Base-by-base conservation (phyloP, 1,140 invertebrate species). In the Drosophila simulans region DNA sequence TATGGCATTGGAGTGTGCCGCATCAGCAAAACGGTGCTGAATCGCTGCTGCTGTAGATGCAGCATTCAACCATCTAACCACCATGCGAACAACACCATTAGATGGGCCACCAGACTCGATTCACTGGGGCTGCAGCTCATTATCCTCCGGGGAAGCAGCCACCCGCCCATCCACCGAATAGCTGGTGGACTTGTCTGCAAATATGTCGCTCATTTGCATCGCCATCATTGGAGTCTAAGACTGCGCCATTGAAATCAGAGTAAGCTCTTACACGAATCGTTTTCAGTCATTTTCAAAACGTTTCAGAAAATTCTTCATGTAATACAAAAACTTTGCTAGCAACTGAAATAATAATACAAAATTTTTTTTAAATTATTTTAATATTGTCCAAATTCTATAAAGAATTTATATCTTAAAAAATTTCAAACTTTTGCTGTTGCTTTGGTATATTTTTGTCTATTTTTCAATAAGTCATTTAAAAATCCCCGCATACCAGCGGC, bases 1-100 rank as follows among this genome's bases (percentile, higher is more conserved):
- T 85, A 85, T 80, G 81, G 81, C 81, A 85, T 80, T 84, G 53
- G 77, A 85, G 74, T 66, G 80, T 84, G 82, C 77, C 73, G 72
- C 81, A 77, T 85, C 81, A 85, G 81, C 81, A 85, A 51, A 75
- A 80, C 51, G 31, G 17, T 62, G 54, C 76, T 68, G 63, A 64
- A 68, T 48, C 57, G 57, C 53, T 22, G 17, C 60, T 22, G 17
- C 31, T 27, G 49, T 46, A 57, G 54, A 37, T 58, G 55, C 75
- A 27, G 51, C 69, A 59, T 52, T n/a, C 54, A 57, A 51, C 37
- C 43, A 17, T n/a, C 46, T 35, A 63, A 27, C 70, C 72, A 51
- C 27, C 53, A 59, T 43, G 40, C 54, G 56, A 77, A 77, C 77
- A 63, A 53, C 51, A 43, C 42, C 64, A 69, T 71, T 69, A 69